phyloP scores from a whole-genome alignment of 2,797 vertebrate genomes.

The Tiaroga cobitis region DNA sequence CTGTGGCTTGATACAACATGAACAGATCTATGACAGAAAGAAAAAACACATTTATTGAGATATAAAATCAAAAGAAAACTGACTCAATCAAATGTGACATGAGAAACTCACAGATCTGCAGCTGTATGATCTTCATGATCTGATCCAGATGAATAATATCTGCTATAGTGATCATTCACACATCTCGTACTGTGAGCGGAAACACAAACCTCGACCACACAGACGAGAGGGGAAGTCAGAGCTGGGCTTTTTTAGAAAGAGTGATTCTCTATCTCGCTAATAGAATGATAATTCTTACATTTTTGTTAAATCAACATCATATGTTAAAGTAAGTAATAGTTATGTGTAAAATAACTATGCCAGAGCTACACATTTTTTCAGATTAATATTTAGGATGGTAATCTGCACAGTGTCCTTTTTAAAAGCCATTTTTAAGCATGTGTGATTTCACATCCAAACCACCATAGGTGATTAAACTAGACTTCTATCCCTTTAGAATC shows the following conservation, averaged over 20 bases:
- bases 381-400: too few species aligned
- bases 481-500: too few species aligned
- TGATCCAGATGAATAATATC: not conserved
- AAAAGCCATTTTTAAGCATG: too few species aligned
- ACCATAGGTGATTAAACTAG: too few species aligned
- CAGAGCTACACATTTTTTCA: too few species aligned
- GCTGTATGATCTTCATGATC: not conserved
- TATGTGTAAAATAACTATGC: rapidly evolving
- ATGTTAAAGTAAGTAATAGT: not conserved
- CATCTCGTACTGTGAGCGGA: not conserved
- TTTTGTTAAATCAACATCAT: not conserved
- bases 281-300: rapidly evolving
- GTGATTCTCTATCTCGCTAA: too few species aligned
- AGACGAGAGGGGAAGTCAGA: not conserved
- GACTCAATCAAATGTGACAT: not conserved
- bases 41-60: not conserved
- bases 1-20: not conserved
- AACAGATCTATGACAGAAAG: not conserved
- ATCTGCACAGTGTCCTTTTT: too few species aligned
- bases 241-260: too few species aligned
- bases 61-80: not conserved
- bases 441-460: too few species aligned
- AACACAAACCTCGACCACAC: not conserved
- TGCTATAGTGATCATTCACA: not conserved
- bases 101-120: not conserved